Percentiles rank a stretch among this genome's conserved stretches.
phyloP scores from a whole-genome alignment of 1,140 invertebrate species.

The Drosophila rufa region DNA sequence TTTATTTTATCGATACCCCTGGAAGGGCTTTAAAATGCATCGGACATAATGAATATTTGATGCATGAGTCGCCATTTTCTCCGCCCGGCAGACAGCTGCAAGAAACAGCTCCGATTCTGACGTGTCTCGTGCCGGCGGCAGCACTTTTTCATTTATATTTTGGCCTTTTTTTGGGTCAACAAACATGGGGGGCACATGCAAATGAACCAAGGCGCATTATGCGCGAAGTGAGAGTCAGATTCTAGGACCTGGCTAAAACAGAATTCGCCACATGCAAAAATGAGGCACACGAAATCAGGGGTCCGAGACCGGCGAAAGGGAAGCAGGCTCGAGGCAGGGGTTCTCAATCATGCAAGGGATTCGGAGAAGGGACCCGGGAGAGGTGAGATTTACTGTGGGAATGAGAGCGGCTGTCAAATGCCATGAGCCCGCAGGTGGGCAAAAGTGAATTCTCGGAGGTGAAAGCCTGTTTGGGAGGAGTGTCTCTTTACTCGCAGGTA shows the following conservation, averaged over 20 bases:
- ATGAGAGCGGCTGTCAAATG: conserved; percentile 34
- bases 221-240: conserved; percentile 60
- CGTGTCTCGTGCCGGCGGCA: conserved; percentile 65
- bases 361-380: background rate
- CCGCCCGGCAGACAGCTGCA: conserved; percentile 23
- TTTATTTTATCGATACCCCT: conserved; percentile 76
- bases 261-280: conserved; percentile 41
- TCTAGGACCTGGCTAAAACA: conserved; percentile 16
- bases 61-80: conserved; percentile 58
- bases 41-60: conserved; percentile 76
- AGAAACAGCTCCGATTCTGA: conserved; percentile 48
- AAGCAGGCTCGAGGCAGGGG: conserved; percentile 1
- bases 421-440: conserved; percentile 13
- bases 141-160: conserved; percentile 24
- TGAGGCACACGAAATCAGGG: conserved; percentile 43
- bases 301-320: background rate
- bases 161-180: conserved; percentile 68
- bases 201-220: conserved; percentile 35
- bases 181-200: conserved; percentile 53
- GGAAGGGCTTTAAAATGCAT: conserved; percentile 65
- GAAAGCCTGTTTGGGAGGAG: background rate
- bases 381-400: conserved; percentile 32
- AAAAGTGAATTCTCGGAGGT: background rate
- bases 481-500: background rate
- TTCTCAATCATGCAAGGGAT: conserved; percentile 26